Percentiles rank a stretch among this genome's conserved stretches.
Conservation (phyloP, 1,140 invertebrate genomes). For the Rhagoletis pomonella region DNA sequence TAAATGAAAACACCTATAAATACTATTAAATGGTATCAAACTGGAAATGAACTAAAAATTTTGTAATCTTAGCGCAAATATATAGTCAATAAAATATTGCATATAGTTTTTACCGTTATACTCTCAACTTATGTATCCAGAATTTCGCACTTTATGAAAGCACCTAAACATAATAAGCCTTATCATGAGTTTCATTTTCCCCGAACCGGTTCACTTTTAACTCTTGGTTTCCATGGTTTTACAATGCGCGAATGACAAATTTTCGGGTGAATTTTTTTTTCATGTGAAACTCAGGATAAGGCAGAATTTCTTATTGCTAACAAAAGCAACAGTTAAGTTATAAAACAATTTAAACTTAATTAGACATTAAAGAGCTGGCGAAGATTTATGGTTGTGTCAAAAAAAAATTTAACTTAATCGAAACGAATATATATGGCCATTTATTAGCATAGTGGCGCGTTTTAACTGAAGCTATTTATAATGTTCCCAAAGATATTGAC, state of each 20-base stretch:
- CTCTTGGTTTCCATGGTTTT: too few relatives aligned
- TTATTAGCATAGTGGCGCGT: neutral
- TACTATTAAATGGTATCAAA: neutral
- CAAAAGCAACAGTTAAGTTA: neutral
- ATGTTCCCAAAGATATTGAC: neutral
- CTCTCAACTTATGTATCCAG: slow-evolving; percentile 27
- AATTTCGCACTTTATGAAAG: slow-evolving; percentile 48
- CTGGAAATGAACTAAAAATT: neutral
- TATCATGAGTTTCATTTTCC: too few relatives aligned
- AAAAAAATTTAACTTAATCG: neutral
- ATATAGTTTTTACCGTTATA: neutral
- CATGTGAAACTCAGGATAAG: too few relatives aligned
- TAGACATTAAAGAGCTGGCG: neutral
- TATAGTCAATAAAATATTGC: slow-evolving; percentile 23
- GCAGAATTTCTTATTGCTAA: neutral
- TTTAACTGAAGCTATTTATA: neutral
- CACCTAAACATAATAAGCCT: neutral
- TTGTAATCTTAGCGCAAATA: neutral
- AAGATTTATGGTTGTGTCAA: neutral
- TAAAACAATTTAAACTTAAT: neutral
- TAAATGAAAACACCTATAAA: neutral
- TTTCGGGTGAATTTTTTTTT: too few relatives aligned
- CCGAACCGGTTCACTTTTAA: too few relatives aligned
- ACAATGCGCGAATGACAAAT: too few relatives aligned
- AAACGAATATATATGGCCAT: too few relatives aligned